These are phyloP conservation scores for crab-eating macaque (Macaca fascicularis) DNA, from an alignment of 2,113 vertebrate species.

Conservation along the genomic window T2T-MFA8v1.1 NC_088390.1:19134501-19135000, in stretches of 20 bases:
- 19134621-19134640: background rate
- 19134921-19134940: background rate
- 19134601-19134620: background rate
- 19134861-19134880: background rate
- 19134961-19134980: background rate
- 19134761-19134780: constrained; percentile 49
- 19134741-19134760: constrained; percentile 63
- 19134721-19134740: constrained; percentile 79
- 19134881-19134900: background rate
- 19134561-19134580: background rate
- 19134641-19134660: constrained; percentile 23
- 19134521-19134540: background rate
- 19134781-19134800: constrained; percentile 61
- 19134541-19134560: constrained; percentile 26
- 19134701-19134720: constrained; percentile 65
- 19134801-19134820: constrained; percentile 12
- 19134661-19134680: background rate
- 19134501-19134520: constrained; percentile 26
- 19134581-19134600: background rate
- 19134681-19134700: constrained; percentile 13
- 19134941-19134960: background rate
- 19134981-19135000: background rate
- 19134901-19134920: background rate
- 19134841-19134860: background rate
- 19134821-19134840: background rate